Percentiles rank a stretch among this genome's conserved stretches.
phyloP scores from a whole-genome alignment of 2,888 invertebrate genomes.

The Rhorus exstirpatorius region DNA sequence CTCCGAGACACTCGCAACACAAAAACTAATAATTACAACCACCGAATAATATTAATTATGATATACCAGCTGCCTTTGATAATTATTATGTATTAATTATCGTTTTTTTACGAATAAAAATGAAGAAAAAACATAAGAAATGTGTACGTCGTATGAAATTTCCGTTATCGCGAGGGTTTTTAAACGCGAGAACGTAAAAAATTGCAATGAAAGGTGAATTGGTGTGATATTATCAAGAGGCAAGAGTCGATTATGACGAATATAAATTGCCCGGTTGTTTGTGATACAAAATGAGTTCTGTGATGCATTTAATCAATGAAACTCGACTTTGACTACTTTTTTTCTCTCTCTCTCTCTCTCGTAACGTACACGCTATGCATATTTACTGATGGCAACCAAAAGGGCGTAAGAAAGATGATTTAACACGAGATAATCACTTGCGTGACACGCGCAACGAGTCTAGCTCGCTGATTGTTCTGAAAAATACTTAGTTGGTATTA shows the following conservation, averaged over 20 bases:
- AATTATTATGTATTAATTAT: no score
- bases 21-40: no score
- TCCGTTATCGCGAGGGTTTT: conserved; percentile 39
- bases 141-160: conserved; percentile 18
- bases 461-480: conserved; percentile 40
- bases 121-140: neutral
- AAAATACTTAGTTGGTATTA: conserved; percentile 53
- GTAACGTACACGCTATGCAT: neutral
- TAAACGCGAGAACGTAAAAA: conserved; percentile 53
- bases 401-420: neutral
- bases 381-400: neutral
- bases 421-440: conserved; percentile 25
- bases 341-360: conserved; percentile 6
- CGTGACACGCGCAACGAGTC: conserved; percentile 43
- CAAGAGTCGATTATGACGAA: conserved; percentile 21
- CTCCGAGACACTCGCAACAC: no score
- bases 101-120: neutral
- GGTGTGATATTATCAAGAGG: conserved; percentile 49
- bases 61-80: no score
- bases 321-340: neutral
- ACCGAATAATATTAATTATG: no score
- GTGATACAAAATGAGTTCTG: neutral
- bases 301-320: conserved; percentile 52
- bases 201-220: conserved; percentile 55
- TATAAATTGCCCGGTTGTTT: conserved; percentile 1